Evolutionary conservation across 2,888 invertebrate species (phyloP).

Genomic region (Hyposoter dolosus): DNA sequence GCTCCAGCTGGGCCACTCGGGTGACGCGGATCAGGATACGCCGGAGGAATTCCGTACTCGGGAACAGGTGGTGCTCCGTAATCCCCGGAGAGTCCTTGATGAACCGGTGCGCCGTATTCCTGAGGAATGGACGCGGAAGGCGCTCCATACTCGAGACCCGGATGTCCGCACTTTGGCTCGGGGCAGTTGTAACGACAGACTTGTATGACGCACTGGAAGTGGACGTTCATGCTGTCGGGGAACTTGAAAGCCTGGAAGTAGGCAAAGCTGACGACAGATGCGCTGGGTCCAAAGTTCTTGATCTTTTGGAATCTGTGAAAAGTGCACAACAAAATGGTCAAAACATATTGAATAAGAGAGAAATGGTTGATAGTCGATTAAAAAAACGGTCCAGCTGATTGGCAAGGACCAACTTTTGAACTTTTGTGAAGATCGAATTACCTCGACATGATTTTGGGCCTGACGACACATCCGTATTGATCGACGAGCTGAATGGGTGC

Average conservation of each 20-base stretch:
- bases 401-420: not conserved
- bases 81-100: constrained; percentile 87
- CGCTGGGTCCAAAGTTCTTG: constrained; percentile 97
- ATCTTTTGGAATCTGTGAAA: constrained; percentile 94
- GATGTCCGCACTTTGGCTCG: constrained; percentile 93
- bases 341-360: too few species aligned
- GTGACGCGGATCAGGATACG: constrained; percentile 94
- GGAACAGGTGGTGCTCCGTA: constrained; percentile 90
- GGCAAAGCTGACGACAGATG: constrained; percentile 97
- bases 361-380: not conserved
- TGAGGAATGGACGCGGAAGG: constrained; percentile 85
- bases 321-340: too few species aligned
- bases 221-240: constrained; percentile 98
- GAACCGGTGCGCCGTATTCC: constrained; percentile 89
- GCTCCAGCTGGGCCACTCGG: constrained; percentile 93
- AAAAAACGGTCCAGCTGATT: not conserved
- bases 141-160: constrained; percentile 85
- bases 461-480: constrained; percentile 96
- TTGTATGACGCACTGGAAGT: constrained; percentile 98
- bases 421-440: constrained; percentile 60
- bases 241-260: constrained; percentile 99
- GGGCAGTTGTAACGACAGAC: constrained; percentile 97
- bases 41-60: constrained; percentile 92
- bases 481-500: constrained; percentile 97
- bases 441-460: constrained; percentile 96